These are phyloP conservation scores for Orthochromis indermauri DNA, from an alignment of 2,113 vertebrate genomes.

Conservation along the genomic window DNA sequence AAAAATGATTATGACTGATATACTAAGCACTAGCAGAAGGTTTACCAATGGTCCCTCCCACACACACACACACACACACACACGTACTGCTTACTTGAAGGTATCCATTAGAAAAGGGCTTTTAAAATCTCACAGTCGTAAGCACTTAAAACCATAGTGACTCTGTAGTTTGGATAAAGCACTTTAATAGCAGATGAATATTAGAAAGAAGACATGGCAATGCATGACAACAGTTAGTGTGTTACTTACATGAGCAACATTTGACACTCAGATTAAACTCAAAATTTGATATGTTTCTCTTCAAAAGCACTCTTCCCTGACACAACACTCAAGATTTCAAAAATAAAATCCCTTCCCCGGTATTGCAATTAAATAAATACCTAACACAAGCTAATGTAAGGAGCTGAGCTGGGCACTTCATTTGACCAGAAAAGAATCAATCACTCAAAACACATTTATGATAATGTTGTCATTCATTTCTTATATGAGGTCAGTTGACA, in stretches of 20 bases:
- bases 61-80: not conserved
- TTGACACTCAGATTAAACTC: constrained; percentile 33
- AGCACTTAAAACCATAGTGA: not conserved
- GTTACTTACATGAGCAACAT: constrained; percentile 42
- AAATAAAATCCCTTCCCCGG: constrained; percentile 28
- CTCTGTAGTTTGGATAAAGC: constrained; percentile 51
- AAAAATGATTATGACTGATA: not conserved
- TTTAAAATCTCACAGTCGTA: not conserved
- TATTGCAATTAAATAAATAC: constrained; percentile 49
- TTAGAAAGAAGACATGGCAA: constrained; percentile 50
- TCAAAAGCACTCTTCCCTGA: not conserved
- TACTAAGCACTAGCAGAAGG: not conserved
- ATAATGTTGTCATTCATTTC: constrained; percentile 38
- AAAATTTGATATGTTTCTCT: constrained; percentile 24
- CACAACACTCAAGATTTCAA: constrained; percentile 3
- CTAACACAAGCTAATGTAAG: constrained; percentile 32
- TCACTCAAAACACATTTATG: constrained; percentile 32
- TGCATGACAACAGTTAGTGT: constrained; percentile 56
- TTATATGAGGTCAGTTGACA: constrained; percentile 7
- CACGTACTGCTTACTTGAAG: not conserved
- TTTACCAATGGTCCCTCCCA: not conserved
- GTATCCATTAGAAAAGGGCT: not conserved
- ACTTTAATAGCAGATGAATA: constrained; percentile 64
- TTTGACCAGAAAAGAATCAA: constrained; percentile 18
- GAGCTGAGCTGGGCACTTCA: constrained; percentile 16